Evolutionary conservation across 2,888 invertebrate genomes (phyloP).

Genomic region (Nineta flava): DNA sequence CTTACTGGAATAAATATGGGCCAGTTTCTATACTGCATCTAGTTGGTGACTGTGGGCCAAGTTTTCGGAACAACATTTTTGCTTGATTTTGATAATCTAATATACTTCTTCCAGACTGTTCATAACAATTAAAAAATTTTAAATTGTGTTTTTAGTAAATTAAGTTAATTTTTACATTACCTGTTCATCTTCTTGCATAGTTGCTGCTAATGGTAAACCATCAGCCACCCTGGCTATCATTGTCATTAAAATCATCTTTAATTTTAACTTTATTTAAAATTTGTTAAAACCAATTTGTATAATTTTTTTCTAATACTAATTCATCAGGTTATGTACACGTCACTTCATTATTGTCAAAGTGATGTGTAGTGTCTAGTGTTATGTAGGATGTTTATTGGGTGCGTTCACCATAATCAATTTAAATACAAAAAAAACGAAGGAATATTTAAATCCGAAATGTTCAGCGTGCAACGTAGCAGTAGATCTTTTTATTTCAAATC

Average conservation of each 20-base stretch:
- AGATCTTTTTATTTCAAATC: no score
- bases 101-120: slow-evolving; percentile 80
- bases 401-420: no score
- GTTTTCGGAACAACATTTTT: slow-evolving; percentile 91
- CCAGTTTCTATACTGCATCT: slow-evolving; percentile 95
- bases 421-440: no score
- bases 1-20: slow-evolving; percentile 95
- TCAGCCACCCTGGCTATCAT: slow-evolving; percentile 94
- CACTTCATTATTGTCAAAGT: background rate
- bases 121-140: slow-evolving; percentile 13
- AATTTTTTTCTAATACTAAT: background rate
- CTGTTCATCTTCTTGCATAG: slow-evolving; percentile 97
- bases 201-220: slow-evolving; percentile 88
- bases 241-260: slow-evolving; percentile 86
- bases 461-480: no score
- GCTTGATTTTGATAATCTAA: slow-evolving; percentile 99
- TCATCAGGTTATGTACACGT: background rate
- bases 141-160: background rate
- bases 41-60: slow-evolving; percentile 77
- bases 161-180: slow-evolving; percentile 23
- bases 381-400: background rate
- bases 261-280: background rate
- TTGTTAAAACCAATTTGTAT: background rate
- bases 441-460: no score
- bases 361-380: background rate